A percentile compares a stretch with the other conserved stretches of the same genome.
These are phyloP conservation scores for Orchesella cincta DNA, from an alignment of 1,140 invertebrate genomes.

Conservation along the genomic window DNA sequence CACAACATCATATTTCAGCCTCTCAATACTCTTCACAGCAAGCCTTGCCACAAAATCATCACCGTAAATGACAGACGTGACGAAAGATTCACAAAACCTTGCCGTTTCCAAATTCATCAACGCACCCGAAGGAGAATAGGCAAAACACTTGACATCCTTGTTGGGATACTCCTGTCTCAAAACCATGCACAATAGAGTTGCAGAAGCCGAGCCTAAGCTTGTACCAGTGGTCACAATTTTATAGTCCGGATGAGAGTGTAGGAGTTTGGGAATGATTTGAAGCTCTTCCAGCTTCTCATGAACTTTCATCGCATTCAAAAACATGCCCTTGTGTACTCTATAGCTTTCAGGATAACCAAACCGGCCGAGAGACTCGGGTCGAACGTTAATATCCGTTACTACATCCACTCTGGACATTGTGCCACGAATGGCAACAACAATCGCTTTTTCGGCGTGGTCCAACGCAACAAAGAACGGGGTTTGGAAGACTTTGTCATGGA, in stretches of 20 bases:
- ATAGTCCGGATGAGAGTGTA: constrained; percentile 71
- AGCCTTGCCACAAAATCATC: constrained; percentile 86
- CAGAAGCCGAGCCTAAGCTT: constrained; percentile 79
- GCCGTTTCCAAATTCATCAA: constrained; percentile 72
- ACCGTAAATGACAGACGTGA: constrained; percentile 80
- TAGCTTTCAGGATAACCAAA: constrained; percentile 70
- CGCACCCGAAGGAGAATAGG: constrained; percentile 78
- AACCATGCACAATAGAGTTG: constrained; percentile 73
- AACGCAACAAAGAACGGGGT: constrained; percentile 83
- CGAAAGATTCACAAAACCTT: constrained; percentile 72
- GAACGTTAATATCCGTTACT: constrained; percentile 83
- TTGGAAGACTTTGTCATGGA: constrained; percentile 73
- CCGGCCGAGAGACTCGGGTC: constrained; percentile 72
- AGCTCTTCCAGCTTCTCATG: constrained; percentile 69
- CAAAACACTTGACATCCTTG: constrained; percentile 71
- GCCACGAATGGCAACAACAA: constrained; percentile 82
- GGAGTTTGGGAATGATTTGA: constrained; percentile 70
- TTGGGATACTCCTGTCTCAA: constrained; percentile 72
- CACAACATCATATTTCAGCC: constrained; percentile 74
- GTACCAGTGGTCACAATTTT: constrained; percentile 77
- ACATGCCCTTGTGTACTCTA: constrained; percentile 80
- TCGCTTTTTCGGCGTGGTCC: constrained; percentile 76
- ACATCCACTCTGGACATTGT: constrained; percentile 82
- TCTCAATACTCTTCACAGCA: constrained; percentile 76
- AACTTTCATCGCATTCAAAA: constrained; percentile 76